Base-by-base conservation (phyloP, 2,888 invertebrate species). In the Ochropleura plecta region DNA sequence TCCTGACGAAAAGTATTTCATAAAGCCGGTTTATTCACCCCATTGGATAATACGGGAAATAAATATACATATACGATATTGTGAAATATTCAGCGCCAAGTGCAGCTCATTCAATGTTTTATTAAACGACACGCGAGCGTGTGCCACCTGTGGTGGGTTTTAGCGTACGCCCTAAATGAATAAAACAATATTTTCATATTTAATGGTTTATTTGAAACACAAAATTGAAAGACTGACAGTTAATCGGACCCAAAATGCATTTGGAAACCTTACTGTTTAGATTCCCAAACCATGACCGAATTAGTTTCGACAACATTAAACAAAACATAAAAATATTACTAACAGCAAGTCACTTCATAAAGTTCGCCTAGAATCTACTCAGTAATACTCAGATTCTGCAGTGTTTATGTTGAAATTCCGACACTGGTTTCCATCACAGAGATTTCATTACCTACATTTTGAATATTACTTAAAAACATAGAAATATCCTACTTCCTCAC, bases 151-250 rank as follows among this genome's bases (percentile, higher is more conserved):
- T 10, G 16, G 16, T 0, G 51, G 3, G 9, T 53, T 53, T n/a
- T n/a, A 53, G n/a, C 53, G 53, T n/a, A 53, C 53, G 55, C 55
- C 20, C 20, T 5, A 20, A 64, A 64, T 20, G 0, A 82, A 20
- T 67, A 79, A 77, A 83, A 80, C 73, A 83, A 76, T 63, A n/a
- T 65, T 12, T 10, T 82, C 73, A 92, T 92, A 91, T 95, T 94
- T 94, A 95, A 93, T 93, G 93, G 93, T 96, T 96, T 96, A 95
- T 95, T 95, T 95, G 90, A 95, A 96, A 96, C 96, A 96, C 96
- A 96, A 96, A 95, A 94, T 95, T 95, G 95, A 93, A 95, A 94
- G 94, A 95, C 93, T 94, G 94, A 95, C 93, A 95, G 92, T 94
- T 93, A 93, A 92, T 93, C 94, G 93, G 94, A 94, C 91, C 94